These are phyloP conservation scores for Mycetomoellerius zeteki DNA, from an alignment of 1,140 invertebrate species.

Conservation along the genomic window DNA sequence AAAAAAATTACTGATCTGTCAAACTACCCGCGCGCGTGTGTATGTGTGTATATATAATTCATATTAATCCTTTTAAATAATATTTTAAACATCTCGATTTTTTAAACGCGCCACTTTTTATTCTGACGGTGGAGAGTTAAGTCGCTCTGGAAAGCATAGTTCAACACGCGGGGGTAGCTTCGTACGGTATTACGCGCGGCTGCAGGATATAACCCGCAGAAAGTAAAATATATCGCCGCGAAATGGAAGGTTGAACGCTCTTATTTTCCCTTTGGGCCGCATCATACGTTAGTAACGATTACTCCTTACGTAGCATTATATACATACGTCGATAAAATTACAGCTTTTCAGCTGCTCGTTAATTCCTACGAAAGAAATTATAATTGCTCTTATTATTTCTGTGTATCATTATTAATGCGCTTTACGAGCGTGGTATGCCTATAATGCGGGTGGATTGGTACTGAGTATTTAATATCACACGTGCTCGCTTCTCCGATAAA, in stretches of 20 bases:
- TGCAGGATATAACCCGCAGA: conserved; percentile 27
- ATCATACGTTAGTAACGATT: conserved; percentile 43
- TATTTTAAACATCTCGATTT: not conserved
- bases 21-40: too few relatives aligned
- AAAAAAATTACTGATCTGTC: too few relatives aligned
- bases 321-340: conserved; percentile 16
- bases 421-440: conserved; percentile 17
- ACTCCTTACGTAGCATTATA: conserved; percentile 6
- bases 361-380: conserved; percentile 27
- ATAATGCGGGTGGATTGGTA: conserved; percentile 37
- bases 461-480: conserved; percentile 25
- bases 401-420: conserved; percentile 21
- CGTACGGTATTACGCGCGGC: conserved; percentile 28
- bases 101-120: not conserved
- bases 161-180: conserved; percentile 1
- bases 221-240: conserved; percentile 48
- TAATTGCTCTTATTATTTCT: conserved; percentile 31
- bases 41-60: too few relatives aligned
- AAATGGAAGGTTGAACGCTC: conserved; percentile 38
- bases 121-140: not conserved
- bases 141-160: not conserved
- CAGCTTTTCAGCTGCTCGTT: conserved; percentile 15
- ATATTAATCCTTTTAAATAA: not conserved
- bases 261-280: conserved; percentile 47
- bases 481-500: not conserved